These are phyloP conservation scores for Acleris sparsana DNA, from an alignment of 2,888 invertebrate genomes.

Conservation along the genomic window DNA sequence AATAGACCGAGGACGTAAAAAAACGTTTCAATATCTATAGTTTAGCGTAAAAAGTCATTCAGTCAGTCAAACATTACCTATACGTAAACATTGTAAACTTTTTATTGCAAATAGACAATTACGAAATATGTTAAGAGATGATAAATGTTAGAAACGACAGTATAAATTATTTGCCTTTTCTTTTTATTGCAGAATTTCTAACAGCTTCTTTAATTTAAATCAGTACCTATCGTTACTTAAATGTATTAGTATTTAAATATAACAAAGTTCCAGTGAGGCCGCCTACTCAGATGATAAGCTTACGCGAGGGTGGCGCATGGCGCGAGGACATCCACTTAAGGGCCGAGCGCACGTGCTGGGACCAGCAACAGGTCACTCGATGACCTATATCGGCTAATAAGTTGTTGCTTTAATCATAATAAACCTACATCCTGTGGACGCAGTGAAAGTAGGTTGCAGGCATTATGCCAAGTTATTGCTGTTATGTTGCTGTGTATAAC, in stretches of 20 bases:
- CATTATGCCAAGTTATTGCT: neutral
- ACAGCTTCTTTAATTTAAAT: no score
- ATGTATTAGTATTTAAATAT: neutral
- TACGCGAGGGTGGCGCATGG: slow-evolving; percentile 3
- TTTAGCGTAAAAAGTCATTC: no score
- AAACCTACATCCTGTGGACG: neutral
- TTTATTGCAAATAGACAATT: no score
- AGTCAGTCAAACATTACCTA: no score
- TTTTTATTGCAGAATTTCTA: no score
- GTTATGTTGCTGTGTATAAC: neutral
- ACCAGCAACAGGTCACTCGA: slow-evolving; percentile 29
- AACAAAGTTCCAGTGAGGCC: slow-evolving; percentile 5
- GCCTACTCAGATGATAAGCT: slow-evolving; percentile 7
- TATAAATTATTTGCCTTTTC: no score
- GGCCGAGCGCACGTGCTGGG: slow-evolving; percentile 15
- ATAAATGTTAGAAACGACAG: no score
- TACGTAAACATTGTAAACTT: no score
- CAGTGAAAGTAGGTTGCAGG: neutral
- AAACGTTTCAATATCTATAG: no score
- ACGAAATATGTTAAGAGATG: no score
- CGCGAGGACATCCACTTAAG: neutral
- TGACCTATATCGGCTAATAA: slow-evolving; percentile 27
- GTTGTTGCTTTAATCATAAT: slow-evolving; percentile 21
- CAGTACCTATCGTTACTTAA: neutral
- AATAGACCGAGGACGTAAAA: no score